phyloP scores from a whole-genome alignment of 2,888 invertebrate species.

The Sphinx pinastri region DNA sequence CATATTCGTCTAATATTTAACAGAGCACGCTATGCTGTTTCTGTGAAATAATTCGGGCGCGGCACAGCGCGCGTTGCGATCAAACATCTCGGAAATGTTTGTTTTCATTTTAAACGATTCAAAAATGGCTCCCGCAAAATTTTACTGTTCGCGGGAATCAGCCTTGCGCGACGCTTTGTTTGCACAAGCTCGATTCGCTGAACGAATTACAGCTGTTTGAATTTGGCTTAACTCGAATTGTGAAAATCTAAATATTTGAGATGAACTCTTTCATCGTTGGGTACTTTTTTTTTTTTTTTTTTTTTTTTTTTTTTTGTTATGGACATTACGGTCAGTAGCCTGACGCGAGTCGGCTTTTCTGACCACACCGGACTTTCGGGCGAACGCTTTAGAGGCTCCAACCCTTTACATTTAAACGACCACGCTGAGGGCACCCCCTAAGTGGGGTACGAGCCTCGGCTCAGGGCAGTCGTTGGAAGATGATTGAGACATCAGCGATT shows the following conservation, averaged over 20 bases:
- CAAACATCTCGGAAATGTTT: slow-evolving; percentile 73
- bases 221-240: slow-evolving; percentile 47
- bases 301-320: too few relatives aligned
- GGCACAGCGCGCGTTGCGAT: slow-evolving; percentile 62
- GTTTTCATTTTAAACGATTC: slow-evolving; percentile 75
- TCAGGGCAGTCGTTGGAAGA: too few relatives aligned
- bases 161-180: slow-evolving; percentile 67
- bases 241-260: slow-evolving; percentile 54
- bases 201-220: slow-evolving; percentile 68
- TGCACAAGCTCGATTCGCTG: slow-evolving; percentile 65
- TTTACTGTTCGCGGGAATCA: slow-evolving; percentile 70
- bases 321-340: too few relatives aligned
- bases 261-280: slow-evolving; percentile 41
- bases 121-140: slow-evolving; percentile 73
- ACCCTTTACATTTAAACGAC: too few relatives aligned
- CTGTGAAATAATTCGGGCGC: slow-evolving; percentile 65
- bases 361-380: too few relatives aligned
- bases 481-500: too few relatives aligned
- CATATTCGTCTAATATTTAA: slow-evolving; percentile 46
- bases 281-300: too few relatives aligned
- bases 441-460: too few relatives aligned
- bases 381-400: too few relatives aligned
- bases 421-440: too few relatives aligned
- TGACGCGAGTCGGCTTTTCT: too few relatives aligned
- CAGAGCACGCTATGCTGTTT: slow-evolving; percentile 59